These are phyloP conservation scores for Quadriops clusia DNA, from an alignment of 2,888 invertebrate genomes.

Conservation along the genomic window DNA sequence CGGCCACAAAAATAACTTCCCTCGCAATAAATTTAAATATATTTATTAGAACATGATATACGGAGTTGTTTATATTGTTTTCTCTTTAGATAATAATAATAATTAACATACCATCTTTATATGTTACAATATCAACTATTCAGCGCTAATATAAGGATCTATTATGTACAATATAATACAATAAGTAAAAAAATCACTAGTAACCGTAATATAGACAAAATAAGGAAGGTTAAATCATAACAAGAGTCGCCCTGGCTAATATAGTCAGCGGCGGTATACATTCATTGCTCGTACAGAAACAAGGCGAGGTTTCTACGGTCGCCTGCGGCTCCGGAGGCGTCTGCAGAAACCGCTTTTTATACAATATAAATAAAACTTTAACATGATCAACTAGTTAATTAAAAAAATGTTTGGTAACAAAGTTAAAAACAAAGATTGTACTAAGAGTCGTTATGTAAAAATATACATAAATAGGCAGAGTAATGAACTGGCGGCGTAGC, in stretches of 20 bases:
- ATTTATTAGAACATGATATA: constrained; percentile 20
- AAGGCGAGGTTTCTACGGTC: too few relatives aligned
- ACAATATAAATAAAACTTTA: constrained; percentile 18
- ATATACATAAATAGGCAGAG: constrained; percentile 21
- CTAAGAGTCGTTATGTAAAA: constrained; percentile 23
- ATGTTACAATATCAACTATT: constrained; percentile 23
- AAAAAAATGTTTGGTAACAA: constrained; percentile 32
- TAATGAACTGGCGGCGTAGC: too few relatives aligned
- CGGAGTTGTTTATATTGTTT: constrained; percentile 17
- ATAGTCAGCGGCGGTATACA: constrained; percentile 23
- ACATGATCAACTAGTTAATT: constrained; percentile 14
- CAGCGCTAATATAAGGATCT: constrained; percentile 19
- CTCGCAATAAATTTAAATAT: constrained; percentile 17
- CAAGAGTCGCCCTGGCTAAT: constrained; percentile 28
- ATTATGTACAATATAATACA: constrained; percentile 34
- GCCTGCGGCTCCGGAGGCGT: constrained; percentile 9
- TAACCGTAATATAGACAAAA: constrained; percentile 23
- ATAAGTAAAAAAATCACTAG: constrained; percentile 29
- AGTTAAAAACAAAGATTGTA: constrained; percentile 31
- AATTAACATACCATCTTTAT: constrained; percentile 29
- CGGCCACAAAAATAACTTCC: too few relatives aligned
- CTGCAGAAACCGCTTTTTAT: constrained; percentile 10
- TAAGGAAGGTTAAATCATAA: constrained; percentile 22
- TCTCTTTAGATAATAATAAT: constrained; percentile 24
- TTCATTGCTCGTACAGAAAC: constrained; percentile 1